Evolutionary conservation across 2,888 invertebrate species (phyloP).

Genomic region (Leptogaster cylindrica): DNA sequence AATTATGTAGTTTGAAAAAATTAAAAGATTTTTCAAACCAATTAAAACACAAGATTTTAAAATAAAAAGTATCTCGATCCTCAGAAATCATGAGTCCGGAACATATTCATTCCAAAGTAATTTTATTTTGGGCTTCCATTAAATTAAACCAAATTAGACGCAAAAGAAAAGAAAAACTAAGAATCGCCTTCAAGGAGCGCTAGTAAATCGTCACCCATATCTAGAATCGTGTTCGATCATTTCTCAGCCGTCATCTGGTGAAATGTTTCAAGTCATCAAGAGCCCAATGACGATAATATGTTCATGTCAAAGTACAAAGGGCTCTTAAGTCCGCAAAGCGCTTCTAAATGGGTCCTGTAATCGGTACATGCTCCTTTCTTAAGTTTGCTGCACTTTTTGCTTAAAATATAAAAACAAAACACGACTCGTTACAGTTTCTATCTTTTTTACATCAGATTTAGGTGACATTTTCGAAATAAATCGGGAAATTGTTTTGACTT

Average conservation of each 20-base stretch:
- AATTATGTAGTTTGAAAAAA: no score
- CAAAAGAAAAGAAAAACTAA: no score
- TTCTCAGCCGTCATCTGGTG: slow-evolving; percentile 26
- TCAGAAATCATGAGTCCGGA: no score
- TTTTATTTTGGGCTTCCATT: no score
- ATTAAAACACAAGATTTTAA: no score
- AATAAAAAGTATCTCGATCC: no score
- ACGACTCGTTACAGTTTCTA: slow-evolving; percentile 14
- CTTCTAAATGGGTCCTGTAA: slow-evolving; percentile 32
- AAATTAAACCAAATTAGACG: no score
- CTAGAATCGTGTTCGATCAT: slow-evolving; percentile 30
- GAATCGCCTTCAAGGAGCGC: no score
- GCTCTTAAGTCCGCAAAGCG: slow-evolving; percentile 37
- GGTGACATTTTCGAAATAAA: slow-evolving; percentile 45
- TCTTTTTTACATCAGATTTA: slow-evolving; percentile 32
- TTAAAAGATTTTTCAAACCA: no score
- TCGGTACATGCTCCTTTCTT: slow-evolving; percentile 13
- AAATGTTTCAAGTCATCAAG: slow-evolving; percentile 42
- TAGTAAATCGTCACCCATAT: slow-evolving; percentile 39
- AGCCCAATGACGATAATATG: slow-evolving; percentile 45
- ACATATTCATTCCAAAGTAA: no score
- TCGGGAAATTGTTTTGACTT: slow-evolving; percentile 48
- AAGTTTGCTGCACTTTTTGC: background rate
- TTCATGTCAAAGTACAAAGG: slow-evolving; percentile 43
- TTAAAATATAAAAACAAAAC: slow-evolving; percentile 12